These are phyloP conservation scores for Nowickia ferox DNA, from an alignment of 2,888 invertebrate species.

Conservation along the genomic window DNA sequence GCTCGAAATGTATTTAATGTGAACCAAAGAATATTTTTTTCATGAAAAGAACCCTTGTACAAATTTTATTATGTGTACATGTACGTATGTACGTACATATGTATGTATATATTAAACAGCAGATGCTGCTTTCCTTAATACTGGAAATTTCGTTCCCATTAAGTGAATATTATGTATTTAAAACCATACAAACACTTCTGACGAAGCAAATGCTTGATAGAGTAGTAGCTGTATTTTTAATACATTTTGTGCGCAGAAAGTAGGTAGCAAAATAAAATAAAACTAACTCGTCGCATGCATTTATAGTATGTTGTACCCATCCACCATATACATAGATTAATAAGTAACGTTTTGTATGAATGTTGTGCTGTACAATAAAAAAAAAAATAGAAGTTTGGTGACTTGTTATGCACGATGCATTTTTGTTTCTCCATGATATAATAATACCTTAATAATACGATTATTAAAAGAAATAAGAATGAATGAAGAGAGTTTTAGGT, in stretches of 20 bases:
- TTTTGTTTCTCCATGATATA: not conserved
- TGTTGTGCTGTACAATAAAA: constrained; percentile 45
- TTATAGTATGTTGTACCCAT: not conserved
- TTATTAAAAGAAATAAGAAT: not conserved
- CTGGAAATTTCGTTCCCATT: constrained; percentile 46
- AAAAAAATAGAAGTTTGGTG: not conserved
- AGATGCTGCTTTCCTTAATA: constrained; percentile 55
- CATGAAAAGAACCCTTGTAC: constrained; percentile 41
- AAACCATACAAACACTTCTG: not conserved
- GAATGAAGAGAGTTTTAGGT: constrained; percentile 1
- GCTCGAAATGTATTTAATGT: not conserved
- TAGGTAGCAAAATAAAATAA: constrained; percentile 30
- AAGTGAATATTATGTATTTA: constrained; percentile 4
- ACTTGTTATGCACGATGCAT: constrained; percentile 21
- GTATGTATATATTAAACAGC: constrained; percentile 33
- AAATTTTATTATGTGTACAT: not conserved
- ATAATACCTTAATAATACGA: not conserved
- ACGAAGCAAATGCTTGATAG: not conserved
- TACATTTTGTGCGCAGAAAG: constrained; percentile 22
- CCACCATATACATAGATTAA: not conserved
- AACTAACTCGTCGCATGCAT: not conserved
- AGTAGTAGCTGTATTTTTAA: constrained; percentile 6
- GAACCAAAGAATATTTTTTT: not conserved
- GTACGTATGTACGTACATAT: not conserved
- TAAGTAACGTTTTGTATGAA: constrained; percentile 24